Percentiles rank a stretch among this genome's conserved stretches.
These are phyloP conservation scores for Erethizon dorsatum DNA, from an alignment of 2,797 vertebrate genomes.

Conservation along the genomic window DNA sequence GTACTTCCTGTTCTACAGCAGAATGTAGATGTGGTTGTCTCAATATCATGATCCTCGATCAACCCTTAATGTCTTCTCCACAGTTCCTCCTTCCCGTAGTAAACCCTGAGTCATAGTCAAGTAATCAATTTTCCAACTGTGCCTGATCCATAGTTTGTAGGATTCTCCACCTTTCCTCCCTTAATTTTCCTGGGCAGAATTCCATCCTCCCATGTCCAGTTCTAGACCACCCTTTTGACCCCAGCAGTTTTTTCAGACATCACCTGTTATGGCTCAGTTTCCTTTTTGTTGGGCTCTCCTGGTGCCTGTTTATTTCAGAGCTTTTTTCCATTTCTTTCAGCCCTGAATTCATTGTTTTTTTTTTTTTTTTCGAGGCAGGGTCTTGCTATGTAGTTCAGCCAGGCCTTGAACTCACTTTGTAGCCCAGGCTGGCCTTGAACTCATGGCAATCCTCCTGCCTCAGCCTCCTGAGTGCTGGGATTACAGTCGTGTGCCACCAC, in stretches of 20 bases:
- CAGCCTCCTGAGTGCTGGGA: not conserved
- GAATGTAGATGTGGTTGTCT: not conserved
- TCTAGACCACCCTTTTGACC: not conserved
- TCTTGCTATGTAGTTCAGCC: not conserved
- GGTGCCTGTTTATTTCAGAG: not conserved
- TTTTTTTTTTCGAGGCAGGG: too few species aligned
- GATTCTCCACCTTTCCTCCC: not conserved
- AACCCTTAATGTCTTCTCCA: not conserved
- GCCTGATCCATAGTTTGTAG: not conserved
- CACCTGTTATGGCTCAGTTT: not conserved
- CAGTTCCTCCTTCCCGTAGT: not conserved
- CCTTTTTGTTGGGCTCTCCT: not conserved
- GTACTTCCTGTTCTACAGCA: not conserved
- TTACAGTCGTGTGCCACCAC: not conserved
- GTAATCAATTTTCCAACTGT: not conserved
- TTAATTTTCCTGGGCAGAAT: constrained; percentile 15
- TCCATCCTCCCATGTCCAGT: not conserved
- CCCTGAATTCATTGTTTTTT: not conserved
- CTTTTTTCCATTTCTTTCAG: not conserved
- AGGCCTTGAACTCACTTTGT: not conserved
- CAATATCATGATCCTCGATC: not conserved
- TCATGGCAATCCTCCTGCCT: not conserved
- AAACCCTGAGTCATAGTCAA: constrained; percentile 7
- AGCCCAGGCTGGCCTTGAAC: too few species aligned
- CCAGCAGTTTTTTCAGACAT: not conserved